Evolutionary conservation across 2,797 vertebrate genomes (phyloP), one percentile per base, ranked within the genome.

Genomic region (Otolemur crassicaudatus): DNA sequence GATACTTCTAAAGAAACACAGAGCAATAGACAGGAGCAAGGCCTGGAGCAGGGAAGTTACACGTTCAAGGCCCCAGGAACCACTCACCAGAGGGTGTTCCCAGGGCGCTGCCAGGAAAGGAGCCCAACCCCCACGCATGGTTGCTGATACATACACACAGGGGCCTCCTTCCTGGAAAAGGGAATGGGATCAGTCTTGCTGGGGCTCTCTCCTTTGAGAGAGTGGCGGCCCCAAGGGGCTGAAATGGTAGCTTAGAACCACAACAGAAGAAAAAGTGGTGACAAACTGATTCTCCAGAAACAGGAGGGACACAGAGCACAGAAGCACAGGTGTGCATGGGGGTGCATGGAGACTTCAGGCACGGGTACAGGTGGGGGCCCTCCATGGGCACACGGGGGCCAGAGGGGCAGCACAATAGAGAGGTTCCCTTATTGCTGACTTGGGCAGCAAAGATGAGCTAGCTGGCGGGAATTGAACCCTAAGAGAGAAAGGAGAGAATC

Each of bases 331-430:
- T 31, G 5, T 31, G 11, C 29, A 17, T 5, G 1, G 37, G 53
- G 7, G 40, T 2, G 4, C 31, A 12, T 29, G 20, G 23, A 31
- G 19, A 9, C 20, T 1, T 2, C 61, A 69, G 16, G 10, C 0
- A 1, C 0, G 14, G 46, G 8, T 0, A 2, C 3, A 3, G 13
- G 34, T 14, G 2, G 46, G 46, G 46, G 13, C 19, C 10, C 2
- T 46, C 8, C 0, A 3, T 2, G 20, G 13, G 1, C 13, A 65
- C 11, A 4, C 0, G 13, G 63, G 76, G 29, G 11, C 16, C 1
- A 22, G 13, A 31, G 3, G 3, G 29, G 53, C 27, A 29, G 29
- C 22, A 65, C 10, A 10, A 22, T 3, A 46, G 31, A 72, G 19
- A 65, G 23, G 17, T 34, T 79, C 22, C 11, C 16, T 63, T 56